phyloP scores from a whole-genome alignment of 2,113 vertebrate species.

The Ardeotis arabs region DNA sequence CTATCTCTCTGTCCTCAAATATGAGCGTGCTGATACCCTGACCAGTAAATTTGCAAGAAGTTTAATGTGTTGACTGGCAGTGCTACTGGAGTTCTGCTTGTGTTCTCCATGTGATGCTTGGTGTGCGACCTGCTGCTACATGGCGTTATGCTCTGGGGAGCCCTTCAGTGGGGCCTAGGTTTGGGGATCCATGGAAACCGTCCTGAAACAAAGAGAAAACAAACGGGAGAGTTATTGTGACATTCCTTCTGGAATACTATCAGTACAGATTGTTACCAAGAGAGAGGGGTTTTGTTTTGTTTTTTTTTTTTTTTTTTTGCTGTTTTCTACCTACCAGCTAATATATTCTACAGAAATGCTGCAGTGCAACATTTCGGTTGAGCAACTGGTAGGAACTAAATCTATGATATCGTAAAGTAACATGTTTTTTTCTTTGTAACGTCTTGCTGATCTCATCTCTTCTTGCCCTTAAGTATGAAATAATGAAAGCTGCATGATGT shows the following conservation, averaged over 20 bases:
- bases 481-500: slow-evolving; percentile 36
- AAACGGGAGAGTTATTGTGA: slow-evolving; percentile 36
- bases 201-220: slow-evolving; percentile 68
- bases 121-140: slow-evolving; percentile 34
- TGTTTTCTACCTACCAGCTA: not conserved
- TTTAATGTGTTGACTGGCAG: not conserved
- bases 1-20: not conserved
- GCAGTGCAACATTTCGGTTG: not conserved
- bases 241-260: slow-evolving; percentile 48
- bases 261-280: not conserved
- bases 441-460: not conserved
- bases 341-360: not conserved
- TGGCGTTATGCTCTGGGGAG: slow-evolving; percentile 2
- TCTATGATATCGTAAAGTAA: not conserved
- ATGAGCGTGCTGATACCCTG: not conserved
- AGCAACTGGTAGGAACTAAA: not conserved
- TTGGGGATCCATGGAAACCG: slow-evolving; percentile 62
- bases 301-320: not conserved
- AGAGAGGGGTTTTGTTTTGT: not conserved
- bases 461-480: slow-evolving; percentile 16
- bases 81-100: not conserved
- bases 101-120: not conserved
- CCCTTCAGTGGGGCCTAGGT: slow-evolving; percentile 40
- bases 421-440: not conserved
- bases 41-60: not conserved